Evolutionary conservation across 53 echinoderm and acorn worm genomes (phyloP), one percentile per base, ranked within the genome.

Genomic region (Hippasteria phrygiana): DNA sequence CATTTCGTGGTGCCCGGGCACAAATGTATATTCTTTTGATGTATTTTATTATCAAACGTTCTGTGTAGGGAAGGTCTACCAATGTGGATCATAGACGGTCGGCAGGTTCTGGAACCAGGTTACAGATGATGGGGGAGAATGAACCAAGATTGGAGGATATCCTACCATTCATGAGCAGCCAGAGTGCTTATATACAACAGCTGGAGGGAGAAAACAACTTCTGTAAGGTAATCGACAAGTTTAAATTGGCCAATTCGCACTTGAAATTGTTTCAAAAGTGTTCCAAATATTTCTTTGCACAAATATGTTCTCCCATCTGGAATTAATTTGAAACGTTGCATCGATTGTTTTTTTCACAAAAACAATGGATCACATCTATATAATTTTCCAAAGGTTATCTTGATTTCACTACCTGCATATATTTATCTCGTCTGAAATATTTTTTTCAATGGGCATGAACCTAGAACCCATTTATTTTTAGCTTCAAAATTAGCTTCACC

Each of bases 171-270:
- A 92, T 98, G 66, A 98, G 90, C 88, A 96, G 94, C 62, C 96
- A 98, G 74, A 92, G 92, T 89, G 80, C 93, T 55, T 98, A 96
- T 88, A 98, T 98, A 34, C 98, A 98, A 56, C 98, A 98, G 67
- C 85, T 98, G 32, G 98, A 98, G 83, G 98, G 98, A 71, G 95
- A 98, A 71, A 94, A 94, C 56, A 88, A 75, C 59, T 98, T 96
- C 73, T 91, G 91, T 46, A 95, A 94, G 95, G 98, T 98, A 62
- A 14, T 24, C 6, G 26, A 24, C n/a, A 20, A 45, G 51, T 16
- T n/a, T n/a, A n/a, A n/a, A n/a, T 22, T 34, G 67, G 24, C 62
- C n/a, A 18, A 24, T 33, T 46, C 32, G 35, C 14, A 7, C 79
- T 6, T 4, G 56, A 11, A 2, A n/a, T 24, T 5, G 32, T 22